Base-by-base conservation (phyloP, 2,888 invertebrate species). In the Spodoptera exigua region DNA sequence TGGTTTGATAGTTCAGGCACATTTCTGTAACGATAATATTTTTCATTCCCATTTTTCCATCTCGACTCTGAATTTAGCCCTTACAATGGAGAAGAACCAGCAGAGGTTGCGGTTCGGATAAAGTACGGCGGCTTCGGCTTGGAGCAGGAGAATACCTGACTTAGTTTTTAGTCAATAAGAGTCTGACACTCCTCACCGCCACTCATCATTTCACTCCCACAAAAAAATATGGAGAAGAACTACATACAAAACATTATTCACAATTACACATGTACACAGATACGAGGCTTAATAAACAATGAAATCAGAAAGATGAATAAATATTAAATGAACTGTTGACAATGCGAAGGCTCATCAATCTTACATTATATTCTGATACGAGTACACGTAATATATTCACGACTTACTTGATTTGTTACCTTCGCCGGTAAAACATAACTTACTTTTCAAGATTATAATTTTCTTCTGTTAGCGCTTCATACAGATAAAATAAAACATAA, bases 261-360 rank as follows among this genome's bases (percentile, higher is more conserved):
- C 76, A 73, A 77, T 79, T 76, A 27, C 27, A 27, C 27, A 7
- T 27, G 27, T 27, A 27, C 41, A 72, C 65, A 61, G 55, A 70
- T 70, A 70, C 65, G 70, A 66, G 72, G 72, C 48, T 74, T 64
- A 78, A 79, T 75, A 74, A 77, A 58, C 56, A 74, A 82, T 73
- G 71, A 81, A 70, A 74, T 66, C 58, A 41, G 64, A 65, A 66
- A 55, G 72, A 67, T 51, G 67, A 76, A 81, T 79, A 82, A 86
- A 85, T 86, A 88, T 88, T 83, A 85, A 86, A 88, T 87, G 84
- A 87, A 84, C 81, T 72, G 86, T 86, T 87, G 88, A 86, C 84
- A 86, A 81, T 78, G 64, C 74, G 79, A 80, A 74, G 60, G 74
- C 64, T 83, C 86, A 91, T 90, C 87, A 85, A 87, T 90, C 87